A percentile compares a stretch with the other conserved stretches of the same genome.
phyloP scores from a whole-genome alignment of 2,888 invertebrate genomes.

The Sesamia inferens region DNA sequence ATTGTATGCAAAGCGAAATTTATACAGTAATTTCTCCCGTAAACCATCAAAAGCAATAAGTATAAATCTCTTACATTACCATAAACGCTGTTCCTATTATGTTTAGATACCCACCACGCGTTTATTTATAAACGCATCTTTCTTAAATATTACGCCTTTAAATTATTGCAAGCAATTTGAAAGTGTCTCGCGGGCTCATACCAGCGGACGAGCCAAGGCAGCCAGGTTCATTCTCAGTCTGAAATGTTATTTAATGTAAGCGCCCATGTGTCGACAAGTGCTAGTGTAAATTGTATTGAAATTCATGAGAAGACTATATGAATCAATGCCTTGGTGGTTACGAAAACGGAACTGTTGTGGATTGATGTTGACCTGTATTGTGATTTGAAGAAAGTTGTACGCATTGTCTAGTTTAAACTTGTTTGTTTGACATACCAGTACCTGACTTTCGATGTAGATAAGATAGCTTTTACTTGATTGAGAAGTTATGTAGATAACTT shows the following conservation, averaged over 20 bases:
- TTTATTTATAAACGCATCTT: conserved; percentile 82
- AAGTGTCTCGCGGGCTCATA: conserved; percentile 79
- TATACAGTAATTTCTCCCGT: conserved; percentile 66
- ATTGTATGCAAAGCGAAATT: conserved; percentile 62
- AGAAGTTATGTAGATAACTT: conserved; percentile 61
- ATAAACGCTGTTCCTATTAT: conserved; percentile 81
- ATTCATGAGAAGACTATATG: conserved; percentile 44
- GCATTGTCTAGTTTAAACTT: conserved; percentile 53
- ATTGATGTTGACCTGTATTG: conserved; percentile 42
- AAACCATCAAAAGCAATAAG: conserved; percentile 77
- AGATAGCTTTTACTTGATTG: conserved; percentile 59
- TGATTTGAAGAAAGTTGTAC: conserved; percentile 41
- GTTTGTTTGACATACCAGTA: conserved; percentile 43
- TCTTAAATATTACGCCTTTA: conserved; percentile 77
- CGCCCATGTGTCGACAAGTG: conserved; percentile 72
- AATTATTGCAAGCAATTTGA: conserved; percentile 83
- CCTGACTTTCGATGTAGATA: conserved; percentile 52
- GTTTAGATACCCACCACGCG: conserved; percentile 71
- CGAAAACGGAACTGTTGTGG: conserved; percentile 48
- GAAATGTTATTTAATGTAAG: conserved; percentile 69
- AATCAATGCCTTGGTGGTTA: conserved; percentile 43
- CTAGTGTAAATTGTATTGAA: conserved; percentile 67
- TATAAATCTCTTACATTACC: conserved; percentile 79
- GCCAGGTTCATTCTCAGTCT: conserved; percentile 57
- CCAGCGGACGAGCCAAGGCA: conserved; percentile 41